Base-by-base conservation (phyloP, 2,113 vertebrate genomes). In the Lates calcarifer region DNA sequence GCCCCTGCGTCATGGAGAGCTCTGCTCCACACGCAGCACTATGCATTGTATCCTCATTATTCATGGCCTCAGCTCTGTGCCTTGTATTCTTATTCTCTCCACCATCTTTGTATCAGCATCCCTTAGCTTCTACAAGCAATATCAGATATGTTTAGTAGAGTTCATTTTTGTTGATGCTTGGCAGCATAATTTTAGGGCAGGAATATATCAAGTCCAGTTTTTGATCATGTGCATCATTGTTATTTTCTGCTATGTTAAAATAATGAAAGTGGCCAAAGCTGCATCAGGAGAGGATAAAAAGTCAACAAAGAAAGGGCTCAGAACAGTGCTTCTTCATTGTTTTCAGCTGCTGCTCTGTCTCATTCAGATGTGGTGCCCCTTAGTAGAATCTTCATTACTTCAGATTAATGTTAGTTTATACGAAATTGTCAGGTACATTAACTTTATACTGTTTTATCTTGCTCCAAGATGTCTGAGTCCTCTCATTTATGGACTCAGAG, bases 181-280 rank as follows among this genome's bases (percentile, higher is more conserved):
- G 91, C 93, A 94, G 33, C 10, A 0, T 1, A n/a, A 85, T 17
- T 0, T 93, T 13, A 65, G 74, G 2, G 69, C 79, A 15, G 69
- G 74, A 8, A 0, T 90, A 0, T 3, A 8, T 47, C 82, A 87
- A 37, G 1, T 83, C 0, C 91, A 39, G 37, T 94, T 92, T 26
- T 0, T 93, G 6, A 5, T 85, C 2, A 88, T 94, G 85, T 69
- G 20, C 9, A 35, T 83, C 2, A 45, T 26, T 3, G 90, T 92
- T 35, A 1, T 82, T 0, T 90, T 83, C 12, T 89, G 56, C 4
- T 93, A 93, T 55, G 5, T 83, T 58, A 70, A 85, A 84, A 90
- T 94, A 20, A 81, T 90, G 77, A 56, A 67, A n/a, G n/a, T n/a
- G n/a, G n/a, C n/a, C n/a, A n/a, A n/a, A n/a, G n/a, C n/a, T n/a